phyloP scores from a whole-genome alignment of 2,888 invertebrate species.

The Callyntrura guangdongensis region DNA sequence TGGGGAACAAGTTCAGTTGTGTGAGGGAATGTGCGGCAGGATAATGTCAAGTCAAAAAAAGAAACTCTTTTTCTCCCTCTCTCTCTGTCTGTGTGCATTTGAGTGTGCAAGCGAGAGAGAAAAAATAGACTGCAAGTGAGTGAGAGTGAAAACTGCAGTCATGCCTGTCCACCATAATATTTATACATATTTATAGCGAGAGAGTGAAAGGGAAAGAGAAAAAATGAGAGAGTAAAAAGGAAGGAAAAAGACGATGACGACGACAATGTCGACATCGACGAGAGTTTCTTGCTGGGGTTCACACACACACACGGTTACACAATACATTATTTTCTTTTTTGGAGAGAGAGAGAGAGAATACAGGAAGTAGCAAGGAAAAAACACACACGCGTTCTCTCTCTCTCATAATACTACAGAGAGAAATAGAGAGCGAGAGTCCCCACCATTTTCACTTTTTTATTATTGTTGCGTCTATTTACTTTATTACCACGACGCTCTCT shows the following conservation, averaged over 20 bases:
- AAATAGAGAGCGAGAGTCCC: neutral
- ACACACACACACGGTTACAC: neutral
- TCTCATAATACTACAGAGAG: neutral
- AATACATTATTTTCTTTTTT: slow-evolving; percentile 12
- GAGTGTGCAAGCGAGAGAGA: neutral
- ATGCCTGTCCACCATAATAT: neutral
- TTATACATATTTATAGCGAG: slow-evolving; percentile 47
- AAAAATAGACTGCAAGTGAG: slow-evolving; percentile 11
- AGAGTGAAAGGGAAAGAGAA: neutral
- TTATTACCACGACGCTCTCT: slow-evolving; percentile 18
- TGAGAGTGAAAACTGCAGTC: neutral
- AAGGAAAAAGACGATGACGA: slow-evolving; percentile 1
- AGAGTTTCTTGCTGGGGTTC: neutral
- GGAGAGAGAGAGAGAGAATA: neutral
- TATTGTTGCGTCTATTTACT: slow-evolving; percentile 59
- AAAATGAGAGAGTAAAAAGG: slow-evolving; percentile 21
- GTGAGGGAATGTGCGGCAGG: slow-evolving; percentile 56
- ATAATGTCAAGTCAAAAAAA: slow-evolving; percentile 75
- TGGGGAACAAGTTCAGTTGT: slow-evolving; percentile 8
- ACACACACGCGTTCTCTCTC: neutral
- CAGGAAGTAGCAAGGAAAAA: slow-evolving; percentile 36
- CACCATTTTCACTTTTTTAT: slow-evolving; percentile 60
- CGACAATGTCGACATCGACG: neutral
- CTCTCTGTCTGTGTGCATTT: neutral
- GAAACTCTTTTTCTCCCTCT: slow-evolving; percentile 53